phyloP scores from a whole-genome alignment of 2,888 invertebrate genomes.

The Teleiodes luculella region DNA sequence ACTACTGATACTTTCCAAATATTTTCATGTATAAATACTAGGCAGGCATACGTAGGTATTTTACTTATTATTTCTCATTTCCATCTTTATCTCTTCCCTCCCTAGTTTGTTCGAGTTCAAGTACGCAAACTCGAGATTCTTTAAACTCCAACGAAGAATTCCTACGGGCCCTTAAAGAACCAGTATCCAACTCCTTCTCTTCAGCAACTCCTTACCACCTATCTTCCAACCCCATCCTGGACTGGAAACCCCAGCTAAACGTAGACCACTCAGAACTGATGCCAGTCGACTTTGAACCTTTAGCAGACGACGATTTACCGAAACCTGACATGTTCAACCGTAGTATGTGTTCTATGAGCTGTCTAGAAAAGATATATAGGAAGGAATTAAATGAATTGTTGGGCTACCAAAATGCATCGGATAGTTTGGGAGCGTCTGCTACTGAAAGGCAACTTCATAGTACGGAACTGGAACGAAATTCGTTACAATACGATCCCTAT shows the following conservation, averaged over 20 bases:
- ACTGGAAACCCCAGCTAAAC: conserved; percentile 6
- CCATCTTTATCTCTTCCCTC: conserved; percentile 18
- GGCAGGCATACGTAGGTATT: neutral
- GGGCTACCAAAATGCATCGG: neutral
- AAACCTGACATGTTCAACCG: conserved; percentile 14
- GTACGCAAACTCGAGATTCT: conserved; percentile 24
- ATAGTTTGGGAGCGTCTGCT: neutral
- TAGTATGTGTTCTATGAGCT: conserved; percentile 49
- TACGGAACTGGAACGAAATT: conserved; percentile 44
- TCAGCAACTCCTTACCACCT: neutral
- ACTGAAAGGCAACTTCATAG: conserved; percentile 46
- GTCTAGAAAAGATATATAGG: conserved; percentile 27
- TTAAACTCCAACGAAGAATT: conserved; percentile 27
- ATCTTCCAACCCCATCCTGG: neutral
- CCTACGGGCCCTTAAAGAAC: too few species aligned
- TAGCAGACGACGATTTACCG: conserved; percentile 1
- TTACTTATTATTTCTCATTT: too few species aligned
- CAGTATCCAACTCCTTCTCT: neutral
- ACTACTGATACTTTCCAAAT: too few species aligned
- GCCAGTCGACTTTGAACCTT: conserved; percentile 19
- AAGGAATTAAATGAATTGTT: neutral
- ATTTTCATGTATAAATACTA: too few species aligned
- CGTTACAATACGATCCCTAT: conserved; percentile 21
- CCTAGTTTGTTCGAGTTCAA: conserved; percentile 38
- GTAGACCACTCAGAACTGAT: conserved; percentile 18